A percentile compares a stretch with the other conserved stretches of the same genome.
Conservation (phyloP, 2,113 vertebrate species). For the Cnemophilus loriae region DNA sequence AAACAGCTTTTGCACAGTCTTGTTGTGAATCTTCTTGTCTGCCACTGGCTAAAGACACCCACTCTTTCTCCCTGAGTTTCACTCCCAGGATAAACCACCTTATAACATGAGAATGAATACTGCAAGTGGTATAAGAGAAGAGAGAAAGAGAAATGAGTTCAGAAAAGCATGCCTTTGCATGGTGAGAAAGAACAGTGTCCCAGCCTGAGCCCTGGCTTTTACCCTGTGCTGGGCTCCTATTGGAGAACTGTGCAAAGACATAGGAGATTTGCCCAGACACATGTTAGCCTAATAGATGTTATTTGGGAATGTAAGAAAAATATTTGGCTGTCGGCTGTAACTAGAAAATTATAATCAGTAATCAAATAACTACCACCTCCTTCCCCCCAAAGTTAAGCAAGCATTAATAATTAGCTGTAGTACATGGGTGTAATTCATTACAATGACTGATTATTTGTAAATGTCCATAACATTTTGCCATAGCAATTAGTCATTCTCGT, state of each 20-base stretch:
- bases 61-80: background rate
- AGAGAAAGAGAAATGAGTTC: background rate
- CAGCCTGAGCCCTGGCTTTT: background rate
- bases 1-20: background rate
- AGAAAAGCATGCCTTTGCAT: background rate
- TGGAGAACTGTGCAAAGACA: background rate
- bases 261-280: background rate
- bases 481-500: constrained; percentile 35
- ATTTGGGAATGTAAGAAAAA: constrained; percentile 27
- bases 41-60: background rate
- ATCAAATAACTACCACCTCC: background rate
- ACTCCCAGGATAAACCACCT: background rate
- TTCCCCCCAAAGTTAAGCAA: background rate
- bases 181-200: background rate
- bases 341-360: constrained; percentile 42
- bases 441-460: constrained; percentile 36
- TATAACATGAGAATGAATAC: background rate
- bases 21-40: background rate
- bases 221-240: background rate
- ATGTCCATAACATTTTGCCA: background rate
- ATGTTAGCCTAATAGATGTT: constrained; percentile 19
- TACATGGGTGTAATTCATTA: constrained; percentile 22
- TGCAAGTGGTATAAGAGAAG: background rate
- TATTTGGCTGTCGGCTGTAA: constrained; percentile 8
- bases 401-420: constrained; percentile 33